Evolutionary conservation across 2,888 invertebrate species (phyloP).

Genomic region (Patella depressa): DNA sequence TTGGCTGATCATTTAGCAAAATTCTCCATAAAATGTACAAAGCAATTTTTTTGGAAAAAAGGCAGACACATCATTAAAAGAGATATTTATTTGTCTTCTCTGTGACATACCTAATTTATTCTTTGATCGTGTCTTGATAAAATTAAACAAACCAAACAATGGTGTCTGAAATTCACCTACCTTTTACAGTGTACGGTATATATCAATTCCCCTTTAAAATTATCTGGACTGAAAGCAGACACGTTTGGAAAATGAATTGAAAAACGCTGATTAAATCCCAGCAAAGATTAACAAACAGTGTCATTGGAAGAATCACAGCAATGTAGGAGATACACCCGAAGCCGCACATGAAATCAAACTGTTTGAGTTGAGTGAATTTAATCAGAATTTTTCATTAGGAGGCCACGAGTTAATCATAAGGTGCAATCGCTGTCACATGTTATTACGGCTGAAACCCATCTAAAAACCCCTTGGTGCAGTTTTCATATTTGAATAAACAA

Average conservation of each 20-base stretch:
- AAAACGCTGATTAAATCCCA: constrained; percentile 10
- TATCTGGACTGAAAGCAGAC: no score
- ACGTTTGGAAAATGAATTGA: background rate
- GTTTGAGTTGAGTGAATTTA: constrained; percentile 11
- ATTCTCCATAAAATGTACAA: no score
- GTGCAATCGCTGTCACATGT: constrained; percentile 10
- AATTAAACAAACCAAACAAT: no score
- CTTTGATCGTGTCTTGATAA: no score
- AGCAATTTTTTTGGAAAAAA: no score
- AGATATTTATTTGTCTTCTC: no score
- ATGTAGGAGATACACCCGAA: constrained; percentile 3
- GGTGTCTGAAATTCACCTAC: no score
- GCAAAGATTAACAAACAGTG: background rate
- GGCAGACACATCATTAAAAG: no score
- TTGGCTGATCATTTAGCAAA: no score
- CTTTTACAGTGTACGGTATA: no score
- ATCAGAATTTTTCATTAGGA: constrained; percentile 9
- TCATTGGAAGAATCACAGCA: background rate
- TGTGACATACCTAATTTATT: no score
- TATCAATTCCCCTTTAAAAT: no score
- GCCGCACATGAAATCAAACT: constrained; percentile 1
- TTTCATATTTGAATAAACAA: constrained; percentile 2
- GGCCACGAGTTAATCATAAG: constrained; percentile 10
- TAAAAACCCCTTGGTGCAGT: constrained; percentile 10
- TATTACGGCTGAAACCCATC: constrained; percentile 1